phyloP scores from a whole-genome alignment of 2,113 vertebrate species.

The Galeopterus variegatus region DNA sequence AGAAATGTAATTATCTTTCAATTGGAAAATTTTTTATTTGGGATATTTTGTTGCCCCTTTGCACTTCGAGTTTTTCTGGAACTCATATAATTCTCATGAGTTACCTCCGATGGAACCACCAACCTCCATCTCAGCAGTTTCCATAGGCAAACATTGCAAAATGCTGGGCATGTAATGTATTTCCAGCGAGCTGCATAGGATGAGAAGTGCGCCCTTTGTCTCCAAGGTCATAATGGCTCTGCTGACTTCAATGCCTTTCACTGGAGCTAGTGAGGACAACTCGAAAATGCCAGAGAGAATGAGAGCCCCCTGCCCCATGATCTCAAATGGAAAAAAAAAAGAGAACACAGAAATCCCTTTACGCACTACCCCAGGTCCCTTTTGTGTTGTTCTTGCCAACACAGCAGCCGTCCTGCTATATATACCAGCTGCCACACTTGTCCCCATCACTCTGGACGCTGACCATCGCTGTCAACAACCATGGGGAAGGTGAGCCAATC shows the following conservation, averaged over 20 bases:
- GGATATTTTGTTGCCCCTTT: background rate
- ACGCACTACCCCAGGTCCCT: constrained; percentile 3
- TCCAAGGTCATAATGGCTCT: constrained; percentile 77
- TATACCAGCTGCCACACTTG: constrained; percentile 64
- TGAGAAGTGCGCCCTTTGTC: constrained; percentile 71
- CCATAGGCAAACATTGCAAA: constrained; percentile 62
- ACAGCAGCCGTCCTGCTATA: constrained; percentile 66
- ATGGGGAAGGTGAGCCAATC: constrained; percentile 71
- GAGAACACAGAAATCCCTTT: constrained; percentile 74
- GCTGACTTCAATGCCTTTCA: constrained; percentile 81
- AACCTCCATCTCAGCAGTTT: constrained; percentile 75
- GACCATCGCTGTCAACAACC: constrained; percentile 37
- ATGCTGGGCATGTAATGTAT: constrained; percentile 22
- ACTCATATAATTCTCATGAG: background rate
- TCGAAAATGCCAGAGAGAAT: constrained; percentile 78
- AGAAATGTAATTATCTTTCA: background rate
- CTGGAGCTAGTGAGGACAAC: constrained; percentile 64
- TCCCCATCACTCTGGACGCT: constrained; percentile 48
- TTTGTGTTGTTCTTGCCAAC: constrained; percentile 78
- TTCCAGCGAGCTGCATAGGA: constrained; percentile 68
- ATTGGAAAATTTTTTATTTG: background rate
- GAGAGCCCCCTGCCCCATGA: constrained; percentile 72
- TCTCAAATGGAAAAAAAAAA: constrained; percentile 57
- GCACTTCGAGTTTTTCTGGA: constrained; percentile 35
- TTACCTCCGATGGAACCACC: background rate